Evolutionary conservation across 2,888 invertebrate genomes (phyloP).

Genomic region (Eilema caniola): DNA sequence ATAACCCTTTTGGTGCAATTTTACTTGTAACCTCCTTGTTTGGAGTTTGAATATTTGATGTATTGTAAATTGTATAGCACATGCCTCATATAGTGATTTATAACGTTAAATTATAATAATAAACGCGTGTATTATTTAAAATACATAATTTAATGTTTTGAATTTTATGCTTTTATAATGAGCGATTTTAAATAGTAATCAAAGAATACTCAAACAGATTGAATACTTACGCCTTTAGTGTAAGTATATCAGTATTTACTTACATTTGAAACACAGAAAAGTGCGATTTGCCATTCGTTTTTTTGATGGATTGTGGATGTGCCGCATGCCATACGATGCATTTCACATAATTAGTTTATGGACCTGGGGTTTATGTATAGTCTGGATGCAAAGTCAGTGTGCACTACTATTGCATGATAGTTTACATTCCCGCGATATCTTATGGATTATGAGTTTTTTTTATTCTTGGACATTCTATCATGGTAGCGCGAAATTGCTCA

Average conservation of each 20-base stretch:
- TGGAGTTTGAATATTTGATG: slow-evolving; percentile 24
- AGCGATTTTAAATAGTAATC: background rate
- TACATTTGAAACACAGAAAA: slow-evolving; percentile 20
- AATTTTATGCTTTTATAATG: background rate
- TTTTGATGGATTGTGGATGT: slow-evolving; percentile 23
- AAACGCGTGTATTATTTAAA: slow-evolving; percentile 26
- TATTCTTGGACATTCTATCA: slow-evolving; percentile 33
- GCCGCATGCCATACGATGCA: slow-evolving; percentile 47
- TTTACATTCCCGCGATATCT: slow-evolving; percentile 70
- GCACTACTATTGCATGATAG: slow-evolving; percentile 49
- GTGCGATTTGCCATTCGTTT: slow-evolving; percentile 16
- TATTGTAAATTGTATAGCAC: slow-evolving; percentile 44
- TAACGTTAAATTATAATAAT: slow-evolving; percentile 43
- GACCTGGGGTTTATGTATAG: slow-evolving; percentile 42
- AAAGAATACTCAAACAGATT: slow-evolving; percentile 55
- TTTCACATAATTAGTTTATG: slow-evolving; percentile 35
- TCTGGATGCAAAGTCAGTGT: slow-evolving; percentile 32
- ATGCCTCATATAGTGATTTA: slow-evolving; percentile 47
- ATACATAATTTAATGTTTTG: background rate
- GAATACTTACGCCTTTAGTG: slow-evolving; percentile 54
- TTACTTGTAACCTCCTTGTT: background rate
- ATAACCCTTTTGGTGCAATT: background rate
- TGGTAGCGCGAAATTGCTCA: slow-evolving; percentile 32
- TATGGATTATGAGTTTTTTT: slow-evolving; percentile 51
- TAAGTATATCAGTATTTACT: slow-evolving; percentile 48